These are phyloP conservation scores for Polypedilum vanderplanki DNA, from an alignment of 1,140 invertebrate species.

Conservation along the genomic window DNA sequence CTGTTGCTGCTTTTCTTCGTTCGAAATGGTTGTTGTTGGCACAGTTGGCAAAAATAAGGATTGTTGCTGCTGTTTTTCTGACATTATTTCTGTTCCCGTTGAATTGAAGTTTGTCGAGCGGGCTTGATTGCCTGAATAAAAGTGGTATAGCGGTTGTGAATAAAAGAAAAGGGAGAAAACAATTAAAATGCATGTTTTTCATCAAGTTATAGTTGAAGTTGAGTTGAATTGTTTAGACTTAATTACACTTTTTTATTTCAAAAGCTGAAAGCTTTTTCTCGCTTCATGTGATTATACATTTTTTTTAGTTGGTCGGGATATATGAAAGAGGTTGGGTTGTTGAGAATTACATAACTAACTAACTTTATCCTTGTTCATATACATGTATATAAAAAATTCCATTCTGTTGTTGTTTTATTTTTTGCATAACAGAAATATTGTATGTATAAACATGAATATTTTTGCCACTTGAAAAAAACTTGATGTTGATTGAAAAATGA, in stretches of 20 bases:
- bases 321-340: too few species aligned
- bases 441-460: not conserved
- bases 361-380: not conserved
- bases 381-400: not conserved
- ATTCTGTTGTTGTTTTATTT: not conserved
- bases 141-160: too few species aligned
- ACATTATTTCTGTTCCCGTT: slow-evolving; percentile 31
- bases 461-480: not conserved
- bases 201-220: too few species aligned
- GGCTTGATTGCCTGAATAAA: slow-evolving; percentile 38
- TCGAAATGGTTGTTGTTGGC: slow-evolving; percentile 32
- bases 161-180: too few species aligned
- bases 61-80: slow-evolving; percentile 25
- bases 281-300: not conserved
- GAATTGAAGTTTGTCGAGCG: slow-evolving; percentile 39
- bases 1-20: not conserved
- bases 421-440: not conserved
- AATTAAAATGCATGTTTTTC: too few species aligned
- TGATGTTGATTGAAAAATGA: slow-evolving; percentile 26
- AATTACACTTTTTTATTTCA: slow-evolving; percentile 8
- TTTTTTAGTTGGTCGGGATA: too few species aligned
- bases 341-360: slow-evolving; percentile 9
- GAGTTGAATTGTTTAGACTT: slow-evolving; percentile 17
- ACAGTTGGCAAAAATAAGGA: slow-evolving; percentile 34
- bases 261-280: not conserved